Evolutionary conservation across 2,888 invertebrate species (phyloP).

Genomic region (Chymomyza caudatula): DNA sequence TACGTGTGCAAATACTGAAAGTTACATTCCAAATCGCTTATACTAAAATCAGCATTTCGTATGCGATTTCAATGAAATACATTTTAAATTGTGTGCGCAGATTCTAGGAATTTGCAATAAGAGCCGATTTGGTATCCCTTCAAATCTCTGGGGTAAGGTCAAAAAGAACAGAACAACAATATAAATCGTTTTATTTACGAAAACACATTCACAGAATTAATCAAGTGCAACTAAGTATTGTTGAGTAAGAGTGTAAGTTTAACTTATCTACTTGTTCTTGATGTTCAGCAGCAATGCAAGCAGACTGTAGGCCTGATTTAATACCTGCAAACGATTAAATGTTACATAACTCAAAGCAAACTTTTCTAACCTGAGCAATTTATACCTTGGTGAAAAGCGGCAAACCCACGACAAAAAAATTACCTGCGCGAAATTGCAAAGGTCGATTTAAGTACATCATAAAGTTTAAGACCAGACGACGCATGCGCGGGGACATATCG

Average conservation of each 20-base stretch:
- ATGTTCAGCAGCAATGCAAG: slow-evolving; percentile 49
- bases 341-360: not conserved
- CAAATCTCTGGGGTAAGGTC: too few species aligned
- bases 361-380: not conserved
- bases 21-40: too few species aligned
- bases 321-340: slow-evolving; percentile 34
- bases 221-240: not conserved
- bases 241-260: too few species aligned
- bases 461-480: slow-evolving; percentile 25
- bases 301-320: slow-evolving; percentile 53
- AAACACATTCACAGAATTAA: too few species aligned
- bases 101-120: too few species aligned
- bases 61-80: too few species aligned
- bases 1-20: not conserved
- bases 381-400: slow-evolving; percentile 39
- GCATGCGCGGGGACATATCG: slow-evolving; percentile 40
- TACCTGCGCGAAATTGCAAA: slow-evolving; percentile 29
- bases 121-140: too few species aligned
- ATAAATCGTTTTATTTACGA: too few species aligned
- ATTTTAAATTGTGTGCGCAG: too few species aligned
- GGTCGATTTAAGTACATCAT: slow-evolving; percentile 46
- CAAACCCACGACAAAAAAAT: slow-evolving; percentile 34
- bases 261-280: slow-evolving; percentile 13
- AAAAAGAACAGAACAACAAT: too few species aligned
- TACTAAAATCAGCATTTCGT: too few species aligned